Percentiles rank a stretch among this genome's conserved stretches.
Conservation (phyloP, 2,113 vertebrate species). For the Agapornis roseicollis region DNA sequence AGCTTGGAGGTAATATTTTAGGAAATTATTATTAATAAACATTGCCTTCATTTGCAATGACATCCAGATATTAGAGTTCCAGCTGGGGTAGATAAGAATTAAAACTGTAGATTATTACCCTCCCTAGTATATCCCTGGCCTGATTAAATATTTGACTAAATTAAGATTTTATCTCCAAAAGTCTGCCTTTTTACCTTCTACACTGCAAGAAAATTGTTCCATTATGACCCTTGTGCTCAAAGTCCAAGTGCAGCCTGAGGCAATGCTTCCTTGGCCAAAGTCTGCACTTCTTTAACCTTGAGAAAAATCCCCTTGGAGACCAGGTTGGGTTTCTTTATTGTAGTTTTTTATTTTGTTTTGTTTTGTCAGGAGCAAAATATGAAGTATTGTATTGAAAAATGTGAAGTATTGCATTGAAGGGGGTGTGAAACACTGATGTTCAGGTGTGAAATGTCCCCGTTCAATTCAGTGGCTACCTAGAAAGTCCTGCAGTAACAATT, state of each 20-base stretch:
- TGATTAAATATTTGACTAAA: background rate
- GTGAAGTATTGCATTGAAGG: background rate
- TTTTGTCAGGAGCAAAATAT: background rate
- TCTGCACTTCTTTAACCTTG: background rate
- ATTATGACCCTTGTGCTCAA: background rate
- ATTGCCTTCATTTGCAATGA: background rate
- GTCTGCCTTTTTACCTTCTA: background rate
- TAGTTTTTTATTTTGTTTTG: background rate
- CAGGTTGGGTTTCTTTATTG: no score
- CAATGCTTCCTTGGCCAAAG: background rate
- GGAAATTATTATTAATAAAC: background rate
- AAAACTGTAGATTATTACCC: background rate
- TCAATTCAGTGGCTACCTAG: background rate
- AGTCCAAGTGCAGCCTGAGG: background rate
- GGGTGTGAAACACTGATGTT: background rate
- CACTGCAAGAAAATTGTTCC: background rate
- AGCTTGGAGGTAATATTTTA: background rate
- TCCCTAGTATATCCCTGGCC: background rate
- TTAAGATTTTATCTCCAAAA: conserved; percentile 27
- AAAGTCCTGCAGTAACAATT: background rate
- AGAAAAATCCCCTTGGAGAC: background rate
- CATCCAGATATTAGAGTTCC: background rate
- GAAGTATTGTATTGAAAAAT: background rate
- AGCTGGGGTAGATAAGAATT: background rate
- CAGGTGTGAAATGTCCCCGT: background rate